Percentiles rank a stretch among this genome's conserved stretches.
These are phyloP conservation scores for Nestor notabilis DNA, from an alignment of 2,113 vertebrate genomes.

Conservation along the genomic window DNA sequence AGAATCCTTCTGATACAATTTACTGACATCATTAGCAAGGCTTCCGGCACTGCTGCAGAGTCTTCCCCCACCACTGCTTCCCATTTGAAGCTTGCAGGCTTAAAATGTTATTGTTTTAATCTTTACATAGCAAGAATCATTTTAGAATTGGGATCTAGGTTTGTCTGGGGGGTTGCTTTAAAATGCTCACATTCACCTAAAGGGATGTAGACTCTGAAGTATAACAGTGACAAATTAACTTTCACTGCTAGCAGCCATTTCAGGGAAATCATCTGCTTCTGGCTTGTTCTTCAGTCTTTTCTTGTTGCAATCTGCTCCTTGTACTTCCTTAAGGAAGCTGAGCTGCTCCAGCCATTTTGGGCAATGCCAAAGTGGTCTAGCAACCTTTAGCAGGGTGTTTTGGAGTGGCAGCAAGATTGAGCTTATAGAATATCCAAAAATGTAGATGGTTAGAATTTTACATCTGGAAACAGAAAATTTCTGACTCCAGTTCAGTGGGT, in stretches of 20 bases:
- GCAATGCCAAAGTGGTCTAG: background rate
- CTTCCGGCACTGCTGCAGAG: background rate
- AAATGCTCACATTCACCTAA: background rate
- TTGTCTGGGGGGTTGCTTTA: background rate
- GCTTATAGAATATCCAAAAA: fast-evolving
- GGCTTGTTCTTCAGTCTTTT: background rate
- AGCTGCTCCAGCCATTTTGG: background rate
- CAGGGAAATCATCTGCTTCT: background rate
- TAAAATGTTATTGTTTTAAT: slow-evolving; percentile 45
- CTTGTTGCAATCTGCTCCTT: background rate
- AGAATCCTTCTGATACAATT: slow-evolving; percentile 69
- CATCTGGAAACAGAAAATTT: background rate
- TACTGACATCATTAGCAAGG: slow-evolving; percentile 58
- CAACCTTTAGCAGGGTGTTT: background rate
- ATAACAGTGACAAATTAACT: slow-evolving; percentile 25
- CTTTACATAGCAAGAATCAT: background rate
- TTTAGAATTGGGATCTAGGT: background rate
- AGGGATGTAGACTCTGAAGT: background rate
- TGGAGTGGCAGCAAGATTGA: background rate
- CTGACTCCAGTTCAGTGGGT: background rate
- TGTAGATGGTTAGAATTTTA: background rate
- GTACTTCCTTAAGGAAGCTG: background rate
- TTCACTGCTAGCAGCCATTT: background rate
- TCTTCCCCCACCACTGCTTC: background rate
- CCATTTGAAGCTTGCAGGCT: background rate